These are phyloP conservation scores for Tolypeutes matacus DNA, from an alignment of 2,797 vertebrate genomes.

Conservation along the genomic window DNA sequence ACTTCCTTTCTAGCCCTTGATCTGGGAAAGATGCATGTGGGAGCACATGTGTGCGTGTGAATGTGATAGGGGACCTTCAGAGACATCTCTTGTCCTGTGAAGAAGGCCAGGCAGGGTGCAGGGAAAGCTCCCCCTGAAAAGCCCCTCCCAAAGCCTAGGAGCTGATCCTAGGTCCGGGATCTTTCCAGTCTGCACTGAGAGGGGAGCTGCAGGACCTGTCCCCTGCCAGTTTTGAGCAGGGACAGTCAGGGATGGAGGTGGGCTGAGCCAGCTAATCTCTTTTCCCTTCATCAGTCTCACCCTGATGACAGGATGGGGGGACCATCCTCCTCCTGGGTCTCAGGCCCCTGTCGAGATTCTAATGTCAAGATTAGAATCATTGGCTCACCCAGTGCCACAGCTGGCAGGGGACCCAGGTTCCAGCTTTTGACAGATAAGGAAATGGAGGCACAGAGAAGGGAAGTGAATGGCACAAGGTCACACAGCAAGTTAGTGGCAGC, in stretches of 20 bases:
- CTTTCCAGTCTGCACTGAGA: neutral
- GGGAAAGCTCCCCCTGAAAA: neutral
- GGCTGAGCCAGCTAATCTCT: neutral
- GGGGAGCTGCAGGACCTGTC: neutral
- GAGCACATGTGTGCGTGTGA: neutral
- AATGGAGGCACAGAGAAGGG: conserved; percentile 14
- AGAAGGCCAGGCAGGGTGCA: neutral
- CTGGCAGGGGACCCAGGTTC: neutral
- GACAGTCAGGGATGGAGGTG: neutral
- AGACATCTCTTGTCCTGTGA: neutral
- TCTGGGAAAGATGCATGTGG: neutral
- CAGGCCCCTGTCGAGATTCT: neutral
- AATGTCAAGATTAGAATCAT: neutral
- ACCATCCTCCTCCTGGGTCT: neutral
- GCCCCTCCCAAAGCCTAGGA: neutral
- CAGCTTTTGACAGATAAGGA: conserved; percentile 21
- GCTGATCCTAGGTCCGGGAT: neutral
- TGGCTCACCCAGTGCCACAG: neutral
- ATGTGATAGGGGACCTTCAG: neutral
- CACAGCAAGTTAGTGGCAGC: neutral
- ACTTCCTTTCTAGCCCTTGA: neutral
- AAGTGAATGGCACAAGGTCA: conserved; percentile 63
- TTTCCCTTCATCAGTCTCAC: neutral
- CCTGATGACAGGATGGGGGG: neutral
- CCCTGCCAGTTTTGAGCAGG: neutral